Evolutionary conservation across 1,140 invertebrate species (phyloP), one percentile per base, ranked within the genome.

Genomic region (Camponotus vicinus): DNA sequence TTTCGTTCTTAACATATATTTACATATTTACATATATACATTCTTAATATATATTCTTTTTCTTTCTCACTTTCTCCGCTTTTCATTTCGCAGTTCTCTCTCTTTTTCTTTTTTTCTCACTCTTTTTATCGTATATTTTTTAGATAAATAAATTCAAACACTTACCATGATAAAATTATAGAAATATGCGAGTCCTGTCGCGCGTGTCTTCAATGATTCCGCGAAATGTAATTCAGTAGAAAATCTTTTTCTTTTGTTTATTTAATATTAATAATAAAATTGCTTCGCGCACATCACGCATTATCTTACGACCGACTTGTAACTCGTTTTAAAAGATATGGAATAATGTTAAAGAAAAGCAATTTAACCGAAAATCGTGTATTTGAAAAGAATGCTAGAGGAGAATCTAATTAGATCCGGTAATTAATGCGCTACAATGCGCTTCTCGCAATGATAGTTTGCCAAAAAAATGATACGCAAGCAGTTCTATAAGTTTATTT

Each of bases 301-400:
- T 52, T 18, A 18, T 89, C 83, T 80, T 70, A 86, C 76, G 63
- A 88, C 57, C 88, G 70, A 89, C 77, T 37, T 55, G 69, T 79
- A 52, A 85, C 21, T 64, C 61, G n/a, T 9, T 85, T 40, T 45
- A 61, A 4, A 73, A 71, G 40, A 80, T 45, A 57, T 57, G 15
- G 13, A 8, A 27, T 42, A 4, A 82, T 15, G n/a, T n/a, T 55
- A n/a, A 42, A 64, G 37, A 57, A 32, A 27, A 9, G 15, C 5
- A 52, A 52, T 40, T 59, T 18, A 37, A 45, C 32, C 40, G 40
- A 34, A 45, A 59, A 18, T 61, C 66, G 18, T 59, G 66, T 27
- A n/a, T 71, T 59, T 45, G 27, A 15, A 75, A 83, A 73, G 42
- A 37, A 40, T 7, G n/a, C 55, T 21, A 42, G 13, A 45, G 8